Conservation (phyloP, 2,797 vertebrate genomes). For the Pseudochirops corinnae region DNA sequence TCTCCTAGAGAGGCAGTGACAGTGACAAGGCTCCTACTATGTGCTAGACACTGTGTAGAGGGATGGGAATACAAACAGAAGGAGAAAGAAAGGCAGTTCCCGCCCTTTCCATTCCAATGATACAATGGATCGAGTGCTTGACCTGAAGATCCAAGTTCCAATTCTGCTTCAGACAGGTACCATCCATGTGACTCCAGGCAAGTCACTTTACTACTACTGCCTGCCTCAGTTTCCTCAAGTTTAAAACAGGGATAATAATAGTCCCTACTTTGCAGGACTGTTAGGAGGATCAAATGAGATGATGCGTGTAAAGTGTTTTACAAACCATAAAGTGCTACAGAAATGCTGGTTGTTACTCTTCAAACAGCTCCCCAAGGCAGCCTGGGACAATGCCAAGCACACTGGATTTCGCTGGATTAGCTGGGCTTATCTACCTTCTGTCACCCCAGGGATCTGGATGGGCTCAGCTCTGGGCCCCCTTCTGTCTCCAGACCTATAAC, state of each 20-base stretch:
- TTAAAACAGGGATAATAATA: neutral
- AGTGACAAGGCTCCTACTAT: neutral
- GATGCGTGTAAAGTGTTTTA: neutral
- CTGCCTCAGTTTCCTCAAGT: neutral
- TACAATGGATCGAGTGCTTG: neutral
- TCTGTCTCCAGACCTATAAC: neutral
- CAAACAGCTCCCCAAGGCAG: neutral
- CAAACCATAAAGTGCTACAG: neutral
- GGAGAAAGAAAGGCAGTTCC: neutral
- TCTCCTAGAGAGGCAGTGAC: neutral
- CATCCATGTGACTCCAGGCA: neutral
- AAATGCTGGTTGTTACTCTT: neutral
- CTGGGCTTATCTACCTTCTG: neutral
- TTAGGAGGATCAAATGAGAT: neutral
- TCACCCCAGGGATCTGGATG: neutral
- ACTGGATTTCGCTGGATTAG: neutral
- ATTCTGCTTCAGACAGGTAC: neutral
- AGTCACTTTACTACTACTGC: neutral
- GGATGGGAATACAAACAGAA: neutral
- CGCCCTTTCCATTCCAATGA: neutral
- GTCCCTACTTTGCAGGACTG: neutral
- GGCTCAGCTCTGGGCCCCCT: too few species aligned
- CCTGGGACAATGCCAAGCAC: neutral
- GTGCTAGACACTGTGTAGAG: neutral
- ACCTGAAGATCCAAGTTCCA: neutral